Percentiles rank a stretch among this genome's conserved stretches.
Conservation (phyloP, 2,888 invertebrate genomes). For the Sarcophaga variegata region DNA sequence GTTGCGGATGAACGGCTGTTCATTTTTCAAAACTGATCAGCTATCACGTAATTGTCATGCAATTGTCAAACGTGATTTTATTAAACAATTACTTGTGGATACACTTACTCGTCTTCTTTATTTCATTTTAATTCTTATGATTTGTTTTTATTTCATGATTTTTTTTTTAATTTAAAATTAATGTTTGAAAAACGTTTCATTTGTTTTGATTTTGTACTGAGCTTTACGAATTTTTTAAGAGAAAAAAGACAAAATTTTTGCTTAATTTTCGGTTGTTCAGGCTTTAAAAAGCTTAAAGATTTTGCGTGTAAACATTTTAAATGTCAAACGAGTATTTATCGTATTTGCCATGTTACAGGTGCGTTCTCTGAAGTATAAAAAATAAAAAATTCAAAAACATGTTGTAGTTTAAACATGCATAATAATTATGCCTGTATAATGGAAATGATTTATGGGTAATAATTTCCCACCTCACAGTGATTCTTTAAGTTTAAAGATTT, state of each 20-base stretch:
- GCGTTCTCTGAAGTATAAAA: background rate
- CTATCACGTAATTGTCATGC: conserved; percentile 71
- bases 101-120: conserved; percentile 1
- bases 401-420: background rate
- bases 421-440: background rate
- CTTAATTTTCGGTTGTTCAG: conserved; percentile 22
- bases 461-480: background rate
- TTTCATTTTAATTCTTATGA: background rate
- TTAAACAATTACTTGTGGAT: conserved; percentile 33
- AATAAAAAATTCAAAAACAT: background rate
- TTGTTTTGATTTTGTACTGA: conserved; percentile 11
- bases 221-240: background rate
- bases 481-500: background rate
- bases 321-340: conserved; percentile 59
- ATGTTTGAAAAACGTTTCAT: conserved; percentile 46
- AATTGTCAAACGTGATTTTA: conserved; percentile 67
- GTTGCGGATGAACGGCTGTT: conserved; percentile 10
- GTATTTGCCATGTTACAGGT: background rate
- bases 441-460: background rate
- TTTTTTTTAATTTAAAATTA: conserved; percentile 31
- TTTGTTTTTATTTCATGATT: background rate
- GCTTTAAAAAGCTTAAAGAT: background rate
- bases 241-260: conserved; percentile 1
- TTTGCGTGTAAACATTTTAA: conserved; percentile 53
- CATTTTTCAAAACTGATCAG: conserved; percentile 55